Base-by-base conservation (phyloP, 2,888 invertebrate species). In the Eristalis pertinax region DNA sequence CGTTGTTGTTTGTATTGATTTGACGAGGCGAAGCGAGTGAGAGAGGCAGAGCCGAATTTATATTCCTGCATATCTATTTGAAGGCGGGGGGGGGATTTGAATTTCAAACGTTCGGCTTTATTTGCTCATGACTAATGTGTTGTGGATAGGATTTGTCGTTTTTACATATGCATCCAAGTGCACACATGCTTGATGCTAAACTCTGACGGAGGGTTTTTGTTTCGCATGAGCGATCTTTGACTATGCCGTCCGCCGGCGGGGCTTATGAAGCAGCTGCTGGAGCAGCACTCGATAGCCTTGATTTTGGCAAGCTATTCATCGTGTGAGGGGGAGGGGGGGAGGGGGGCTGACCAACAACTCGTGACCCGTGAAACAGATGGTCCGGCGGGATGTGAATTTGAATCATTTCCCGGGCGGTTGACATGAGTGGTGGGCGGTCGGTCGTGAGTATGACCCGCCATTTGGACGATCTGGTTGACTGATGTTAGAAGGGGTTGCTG, bases 1-100 rank as follows among this genome's bases (percentile, higher is more conserved):
- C 60, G 77, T 85, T 73, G 77, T 85, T 73, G 69, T 82, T 76
- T 62, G 82, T 77, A 70, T 86, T 86, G 85, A 83, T 86, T 82
- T 83, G 74, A 82, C 70, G 82, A 67, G 63, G 4, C 26, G 26
- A 63, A 5, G 7, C 32, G 32, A 32, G 32, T 32, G 32, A 32
- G 32, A 1, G 32, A 5, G 32, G 5, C 5, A 5, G 32, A 56
- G 70, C 19, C 35, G 43, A 35, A 68, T 65, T 32, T 75, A 41
- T 60, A 60, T 60, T 79, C 60, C n/a, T 68, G 60, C n/a, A 69
- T 70, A 50, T 50, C n/a, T 5, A 29, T 19, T 26, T 26, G 32
- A n/a, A n/a, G n/a, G n/a, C n/a, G 63, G 62, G 26, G 22, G 68
- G 50, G n/a, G 11, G 10, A 19, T 50, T 65, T 4, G 38, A 60